phyloP scores from a whole-genome alignment of 1,140 invertebrate species.

The Carposina sasakii region DNA sequence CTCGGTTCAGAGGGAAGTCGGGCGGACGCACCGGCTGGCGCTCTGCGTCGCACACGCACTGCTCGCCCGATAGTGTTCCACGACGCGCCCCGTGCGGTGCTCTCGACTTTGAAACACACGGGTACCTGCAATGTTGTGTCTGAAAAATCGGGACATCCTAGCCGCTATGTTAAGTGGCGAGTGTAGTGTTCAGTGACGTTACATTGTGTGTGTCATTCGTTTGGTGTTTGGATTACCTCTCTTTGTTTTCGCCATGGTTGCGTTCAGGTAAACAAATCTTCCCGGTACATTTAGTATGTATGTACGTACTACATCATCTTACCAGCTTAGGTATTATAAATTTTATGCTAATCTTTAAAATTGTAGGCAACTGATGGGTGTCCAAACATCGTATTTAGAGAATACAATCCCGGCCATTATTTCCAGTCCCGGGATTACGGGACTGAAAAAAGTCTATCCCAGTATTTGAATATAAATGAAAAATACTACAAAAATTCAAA shows the following conservation, averaged over 20 bases:
- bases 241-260: slow-evolving; percentile 44
- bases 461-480: no score
- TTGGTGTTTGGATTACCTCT: slow-evolving; percentile 20
- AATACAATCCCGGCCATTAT: no score
- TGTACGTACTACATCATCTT: neutral
- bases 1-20: slow-evolving; percentile 49
- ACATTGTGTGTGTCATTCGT: slow-evolving; percentile 24
- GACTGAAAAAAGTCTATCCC: no score
- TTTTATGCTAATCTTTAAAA: no score
- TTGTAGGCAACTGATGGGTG: no score
- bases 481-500: no score
- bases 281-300: slow-evolving; percentile 2
- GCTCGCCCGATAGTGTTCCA: no score
- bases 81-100: slow-evolving; percentile 16
- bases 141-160: slow-evolving; percentile 31
- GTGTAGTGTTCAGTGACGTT: slow-evolving; percentile 31
- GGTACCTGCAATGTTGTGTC: slow-evolving; percentile 31
- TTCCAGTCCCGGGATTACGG: no score
- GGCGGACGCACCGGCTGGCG: slow-evolving; percentile 29
- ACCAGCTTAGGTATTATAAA: no score
- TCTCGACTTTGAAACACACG: slow-evolving; percentile 15
- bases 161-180: slow-evolving; percentile 28
- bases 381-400: no score
- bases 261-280: slow-evolving; percentile 54
- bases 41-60: slow-evolving; percentile 30